Evolutionary conservation across 2,888 invertebrate genomes (phyloP), one percentile per base, ranked within the genome.

Genomic region (Epsilonema sp.): DNA sequence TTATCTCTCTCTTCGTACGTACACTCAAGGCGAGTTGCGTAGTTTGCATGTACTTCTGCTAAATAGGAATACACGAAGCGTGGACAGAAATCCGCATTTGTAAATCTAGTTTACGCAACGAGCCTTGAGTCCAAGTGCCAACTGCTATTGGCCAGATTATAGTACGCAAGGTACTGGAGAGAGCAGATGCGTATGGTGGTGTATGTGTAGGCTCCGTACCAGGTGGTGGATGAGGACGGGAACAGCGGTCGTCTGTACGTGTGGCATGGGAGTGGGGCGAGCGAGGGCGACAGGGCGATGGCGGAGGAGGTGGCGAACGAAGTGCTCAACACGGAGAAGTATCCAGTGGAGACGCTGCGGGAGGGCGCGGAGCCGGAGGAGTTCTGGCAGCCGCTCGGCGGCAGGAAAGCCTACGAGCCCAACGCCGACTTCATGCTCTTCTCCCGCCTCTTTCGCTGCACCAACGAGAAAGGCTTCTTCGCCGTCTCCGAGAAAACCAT

Each of bases 381-480:
- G 39, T 62, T 61, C 47, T 62, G 60, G 61, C 51, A 51, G 16
- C 49, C 5, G 3, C 44, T 38, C 25, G 49, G 49, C 40, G 49
- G 49, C 11, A 36, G 16, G 22, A 36, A 19, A 19, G 13, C 31
- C 24, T 63, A 64, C 49, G 56, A 57, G 22, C 52, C 43, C 4
- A 79, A 83, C 62, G 85, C 87, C 0, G 80, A 80, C 38, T 97
- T 81, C 65, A 89, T 97, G 79, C 76, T 82, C 61, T 83, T 77
- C 68, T 85, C 89, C 1, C 74, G 97, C 43, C 73, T 97, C 37
- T 97, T 99, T 72, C 77, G 97, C 46, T 97, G 97, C 69, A 97
- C 94, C 41, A 99, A 97, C 67, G 97, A 97, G 65, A 92, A 92
- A 65, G 97, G 97, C 3, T 99, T 92, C 70, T 99, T 97, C 68